Percentiles rank a stretch among this genome's conserved stretches.
phyloP scores from a whole-genome alignment of 2,797 vertebrate species.

The Catostomus latipinnis region DNA sequence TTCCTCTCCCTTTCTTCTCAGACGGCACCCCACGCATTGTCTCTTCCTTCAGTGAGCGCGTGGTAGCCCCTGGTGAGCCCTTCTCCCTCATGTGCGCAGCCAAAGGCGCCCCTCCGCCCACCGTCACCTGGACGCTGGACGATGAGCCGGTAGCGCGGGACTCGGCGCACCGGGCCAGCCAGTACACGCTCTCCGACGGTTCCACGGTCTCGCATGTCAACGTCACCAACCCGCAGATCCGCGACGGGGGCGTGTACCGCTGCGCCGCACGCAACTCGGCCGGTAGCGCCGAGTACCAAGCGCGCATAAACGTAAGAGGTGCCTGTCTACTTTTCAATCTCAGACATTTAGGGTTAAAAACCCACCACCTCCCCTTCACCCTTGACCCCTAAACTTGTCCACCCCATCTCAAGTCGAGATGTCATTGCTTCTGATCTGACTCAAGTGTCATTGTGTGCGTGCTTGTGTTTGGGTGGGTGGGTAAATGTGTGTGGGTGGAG shows the following conservation, averaged over 20 bases:
- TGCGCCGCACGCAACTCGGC: constrained; percentile 98
- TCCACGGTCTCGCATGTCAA: constrained; percentile 97
- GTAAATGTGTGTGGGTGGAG: constrained; percentile 29
- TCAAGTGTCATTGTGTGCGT: constrained; percentile 33
- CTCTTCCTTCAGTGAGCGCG: constrained; percentile 98
- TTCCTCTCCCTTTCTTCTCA: constrained; percentile 59
- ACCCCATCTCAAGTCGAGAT: constrained; percentile 31
- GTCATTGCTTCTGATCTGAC: constrained; percentile 45
- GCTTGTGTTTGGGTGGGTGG: constrained; percentile 11
- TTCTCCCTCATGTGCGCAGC: constrained; percentile 97
- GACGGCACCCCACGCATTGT: constrained; percentile 96
- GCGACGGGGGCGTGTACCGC: constrained; percentile 95
- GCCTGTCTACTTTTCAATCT: constrained; percentile 99
- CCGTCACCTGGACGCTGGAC: constrained; percentile 96
- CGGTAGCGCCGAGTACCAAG: constrained; percentile 99
- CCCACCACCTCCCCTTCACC: constrained; percentile 60
- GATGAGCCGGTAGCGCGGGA: constrained; percentile 93
- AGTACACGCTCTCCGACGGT: constrained; percentile 96
- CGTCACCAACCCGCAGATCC: constrained; percentile 92
- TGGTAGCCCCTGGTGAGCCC: constrained; percentile 96
- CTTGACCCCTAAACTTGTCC: constrained; percentile 9
- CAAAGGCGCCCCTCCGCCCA: constrained; percentile 95
- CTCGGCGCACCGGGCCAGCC: constrained; percentile 93
- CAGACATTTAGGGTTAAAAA: constrained; percentile 88
- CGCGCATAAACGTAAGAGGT: constrained; percentile 99